These are phyloP conservation scores for Panulirus ornatus DNA, from an alignment of 1,140 invertebrate species.

Conservation along the genomic window DNA sequence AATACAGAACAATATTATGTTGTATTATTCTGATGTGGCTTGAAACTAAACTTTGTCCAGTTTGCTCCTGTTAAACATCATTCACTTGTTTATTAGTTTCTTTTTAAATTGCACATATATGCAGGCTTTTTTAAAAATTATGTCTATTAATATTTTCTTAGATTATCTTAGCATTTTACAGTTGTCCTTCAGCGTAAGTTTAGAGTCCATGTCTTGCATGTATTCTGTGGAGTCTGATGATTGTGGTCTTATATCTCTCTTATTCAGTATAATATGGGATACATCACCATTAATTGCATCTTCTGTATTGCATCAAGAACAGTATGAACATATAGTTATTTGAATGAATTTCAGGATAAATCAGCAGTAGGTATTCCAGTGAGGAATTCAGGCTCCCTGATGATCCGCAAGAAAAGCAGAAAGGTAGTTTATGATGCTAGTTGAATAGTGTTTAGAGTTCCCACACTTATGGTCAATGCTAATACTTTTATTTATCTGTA, in stretches of 20 bases:
- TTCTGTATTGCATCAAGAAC: background rate
- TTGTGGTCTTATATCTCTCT: constrained; percentile 1
- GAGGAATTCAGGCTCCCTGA: constrained; percentile 19
- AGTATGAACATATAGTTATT: constrained; percentile 17
- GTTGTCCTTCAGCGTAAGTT: background rate
- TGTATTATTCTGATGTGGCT: too few species aligned
- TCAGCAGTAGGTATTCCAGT: constrained; percentile 48
- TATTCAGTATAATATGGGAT: background rate
- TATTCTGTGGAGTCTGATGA: background rate
- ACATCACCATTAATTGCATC: constrained; percentile 9
- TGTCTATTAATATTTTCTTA: too few species aligned
- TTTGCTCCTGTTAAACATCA: background rate
- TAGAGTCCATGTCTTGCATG: constrained; percentile 18
- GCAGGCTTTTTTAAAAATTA: background rate
- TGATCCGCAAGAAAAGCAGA: constrained; percentile 5
- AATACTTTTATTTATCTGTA: background rate
- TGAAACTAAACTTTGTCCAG: too few species aligned
- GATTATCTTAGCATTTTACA: background rate
- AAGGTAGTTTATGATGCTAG: constrained; percentile 36
- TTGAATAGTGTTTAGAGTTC: background rate
- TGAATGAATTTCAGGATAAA: constrained; percentile 56
- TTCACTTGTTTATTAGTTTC: background rate
- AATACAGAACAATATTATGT: too few species aligned
- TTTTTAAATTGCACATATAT: background rate
- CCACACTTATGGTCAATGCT: constrained; percentile 21